Conservation (phyloP, 2,113 vertebrate genomes). For the Alligator mississippiensis region DNA sequence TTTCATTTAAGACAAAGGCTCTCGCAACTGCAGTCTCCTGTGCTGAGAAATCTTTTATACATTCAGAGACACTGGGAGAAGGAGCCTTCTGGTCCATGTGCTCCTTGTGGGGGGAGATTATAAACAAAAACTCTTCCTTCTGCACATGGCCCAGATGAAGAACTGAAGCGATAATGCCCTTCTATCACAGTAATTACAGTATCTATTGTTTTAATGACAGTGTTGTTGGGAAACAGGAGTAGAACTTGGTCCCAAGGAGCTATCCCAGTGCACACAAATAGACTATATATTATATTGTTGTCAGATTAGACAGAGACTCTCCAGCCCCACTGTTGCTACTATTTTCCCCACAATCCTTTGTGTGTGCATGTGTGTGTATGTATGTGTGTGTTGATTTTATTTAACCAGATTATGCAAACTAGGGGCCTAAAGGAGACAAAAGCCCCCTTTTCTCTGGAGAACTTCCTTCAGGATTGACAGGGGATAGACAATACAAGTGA, state of each 20-base stretch:
- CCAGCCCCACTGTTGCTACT: constrained; percentile 25
- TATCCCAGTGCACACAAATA: constrained; percentile 63
- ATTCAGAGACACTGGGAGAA: constrained; percentile 67
- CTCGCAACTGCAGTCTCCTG: constrained; percentile 63
- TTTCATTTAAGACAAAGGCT: constrained; percentile 74
- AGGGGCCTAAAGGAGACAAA: constrained; percentile 16
- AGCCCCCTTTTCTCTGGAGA: constrained; percentile 40
- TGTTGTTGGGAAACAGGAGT: constrained; percentile 69
- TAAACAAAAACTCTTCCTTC: constrained; percentile 72
- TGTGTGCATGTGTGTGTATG: not conserved
- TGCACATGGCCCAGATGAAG: constrained; percentile 69
- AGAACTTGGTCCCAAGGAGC: constrained; percentile 61
- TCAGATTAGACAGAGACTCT: constrained; percentile 68
- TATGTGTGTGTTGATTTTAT: constrained; percentile 44
- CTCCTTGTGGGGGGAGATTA: constrained; percentile 63
- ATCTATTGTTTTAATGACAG: constrained; percentile 73
- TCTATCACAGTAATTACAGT: constrained; percentile 72
- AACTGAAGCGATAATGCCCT: constrained; percentile 61
- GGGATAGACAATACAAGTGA: not conserved
- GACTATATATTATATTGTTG: constrained; percentile 66
- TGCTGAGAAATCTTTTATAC: constrained; percentile 74
- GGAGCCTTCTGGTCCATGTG: constrained; percentile 69
- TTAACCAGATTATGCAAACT: constrained; percentile 72
- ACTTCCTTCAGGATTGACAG: not conserved
- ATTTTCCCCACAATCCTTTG: constrained; percentile 36